A percentile compares a stretch with the other conserved stretches of the same genome.
Conservation (phyloP, 1,140 invertebrate genomes). For the Caenorhabditis briggsae region DNA sequence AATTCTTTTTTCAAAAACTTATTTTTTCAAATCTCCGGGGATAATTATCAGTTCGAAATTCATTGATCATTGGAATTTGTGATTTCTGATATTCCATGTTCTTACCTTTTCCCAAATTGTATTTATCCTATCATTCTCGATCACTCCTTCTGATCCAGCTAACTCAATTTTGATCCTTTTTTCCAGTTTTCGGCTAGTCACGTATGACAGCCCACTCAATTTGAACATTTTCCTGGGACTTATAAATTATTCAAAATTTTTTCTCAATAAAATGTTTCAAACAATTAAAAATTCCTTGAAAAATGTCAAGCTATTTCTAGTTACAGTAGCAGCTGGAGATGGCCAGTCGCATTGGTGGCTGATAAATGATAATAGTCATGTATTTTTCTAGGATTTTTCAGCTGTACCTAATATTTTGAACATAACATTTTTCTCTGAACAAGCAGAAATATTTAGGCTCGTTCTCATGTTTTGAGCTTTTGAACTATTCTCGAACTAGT, state of each 20-base stretch:
- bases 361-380: no score
- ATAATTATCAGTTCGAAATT: neutral
- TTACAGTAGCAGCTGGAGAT: no score
- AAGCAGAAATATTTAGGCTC: no score
- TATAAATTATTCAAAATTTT: neutral
- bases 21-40: no score
- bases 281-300: neutral
- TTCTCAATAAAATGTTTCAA: neutral
- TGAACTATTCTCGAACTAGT: neutral
- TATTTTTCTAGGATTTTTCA: no score
- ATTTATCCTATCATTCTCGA: neutral
- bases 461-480: neutral
- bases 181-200: neutral
- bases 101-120: neutral
- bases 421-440: no score
- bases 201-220: constrained; percentile 20
- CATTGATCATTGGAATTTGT: neutral
- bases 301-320: neutral
- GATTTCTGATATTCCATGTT: constrained; percentile 17
- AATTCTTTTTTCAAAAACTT: no score
- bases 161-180: no score
- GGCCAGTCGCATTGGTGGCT: no score
- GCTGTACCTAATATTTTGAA: no score
- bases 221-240: neutral
- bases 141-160: no score